Evolutionary conservation across 2,797 vertebrate genomes (phyloP).

Genomic region (Labroides dimidiatus): DNA sequence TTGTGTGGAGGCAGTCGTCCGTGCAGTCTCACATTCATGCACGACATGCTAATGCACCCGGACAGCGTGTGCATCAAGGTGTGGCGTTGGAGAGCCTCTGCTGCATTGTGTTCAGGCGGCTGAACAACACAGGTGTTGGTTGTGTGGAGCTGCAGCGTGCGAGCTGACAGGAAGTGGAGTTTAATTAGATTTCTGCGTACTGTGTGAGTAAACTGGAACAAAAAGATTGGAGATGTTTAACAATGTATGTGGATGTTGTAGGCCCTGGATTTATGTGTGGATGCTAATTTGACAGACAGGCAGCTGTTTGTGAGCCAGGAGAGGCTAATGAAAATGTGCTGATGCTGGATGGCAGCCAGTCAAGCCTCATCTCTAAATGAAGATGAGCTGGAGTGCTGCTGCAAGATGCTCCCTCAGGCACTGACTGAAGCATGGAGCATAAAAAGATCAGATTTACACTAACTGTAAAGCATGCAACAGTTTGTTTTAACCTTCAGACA

Average conservation of each 20-base stretch:
- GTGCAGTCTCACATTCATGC: conserved; percentile 29
- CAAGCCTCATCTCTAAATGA: conserved; percentile 39
- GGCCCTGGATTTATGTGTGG: background rate
- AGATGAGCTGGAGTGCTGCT: conserved; percentile 5
- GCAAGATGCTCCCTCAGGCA: background rate
- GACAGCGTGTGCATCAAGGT: conserved; percentile 32
- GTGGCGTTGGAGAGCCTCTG: conserved; percentile 2
- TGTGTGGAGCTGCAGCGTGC: background rate
- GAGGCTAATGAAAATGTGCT: conserved; percentile 39
- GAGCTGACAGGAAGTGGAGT: conserved; percentile 11
- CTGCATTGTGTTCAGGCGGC: conserved; percentile 18
- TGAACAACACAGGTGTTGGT: conserved; percentile 30
- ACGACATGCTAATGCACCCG: conserved; percentile 32
- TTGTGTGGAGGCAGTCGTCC: conserved; percentile 27
- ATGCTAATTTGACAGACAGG: conserved; percentile 45
- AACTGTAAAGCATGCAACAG: conserved; percentile 6
- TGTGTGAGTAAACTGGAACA: conserved; percentile 11
- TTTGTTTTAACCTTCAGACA: conserved; percentile 12
- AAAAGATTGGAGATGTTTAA: conserved; percentile 13
- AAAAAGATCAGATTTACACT: conserved; percentile 43
- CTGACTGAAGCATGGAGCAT: conserved; percentile 16
- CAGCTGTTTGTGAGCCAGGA: conserved; percentile 21
- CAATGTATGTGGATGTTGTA: background rate
- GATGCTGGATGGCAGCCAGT: conserved; percentile 50
- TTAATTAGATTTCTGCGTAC: conserved; percentile 17